These are phyloP conservation scores for Megalonaias nervosa DNA, from an alignment of 1,140 invertebrate genomes.

Conservation along the genomic window DNA sequence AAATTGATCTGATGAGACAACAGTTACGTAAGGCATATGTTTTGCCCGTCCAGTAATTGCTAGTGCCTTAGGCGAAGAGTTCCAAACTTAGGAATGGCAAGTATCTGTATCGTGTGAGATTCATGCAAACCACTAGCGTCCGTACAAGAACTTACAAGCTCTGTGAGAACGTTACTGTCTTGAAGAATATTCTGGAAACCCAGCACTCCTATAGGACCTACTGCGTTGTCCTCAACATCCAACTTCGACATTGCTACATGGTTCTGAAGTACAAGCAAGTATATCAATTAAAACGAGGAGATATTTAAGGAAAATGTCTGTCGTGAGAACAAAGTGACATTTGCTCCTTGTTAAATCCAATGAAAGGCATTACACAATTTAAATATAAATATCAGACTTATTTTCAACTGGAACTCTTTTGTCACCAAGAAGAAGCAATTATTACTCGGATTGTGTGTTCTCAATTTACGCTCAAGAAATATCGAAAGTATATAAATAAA, in stretches of 20 bases:
- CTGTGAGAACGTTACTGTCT: constrained; percentile 24
- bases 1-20: no score
- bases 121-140: no score
- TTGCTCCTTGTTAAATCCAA: background rate
- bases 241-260: constrained; percentile 15
- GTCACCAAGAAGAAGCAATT: no score
- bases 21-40: no score
- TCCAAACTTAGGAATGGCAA: no score
- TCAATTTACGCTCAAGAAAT: no score
- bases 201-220: constrained; percentile 21
- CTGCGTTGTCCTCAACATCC: constrained; percentile 23
- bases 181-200: constrained; percentile 14
- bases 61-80: no score
- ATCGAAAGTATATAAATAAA: no score
- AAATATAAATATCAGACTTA: background rate
- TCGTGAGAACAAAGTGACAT: background rate
- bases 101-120: no score
- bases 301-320: background rate
- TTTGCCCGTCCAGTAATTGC: no score
- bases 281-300: background rate
- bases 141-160: constrained; percentile 17
- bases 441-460: no score
- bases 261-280: constrained; percentile 15
- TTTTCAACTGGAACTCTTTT: background rate
- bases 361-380: background rate